A percentile compares a stretch with the other conserved stretches of the same genome.
Evolutionary conservation across 1,140 invertebrate genomes (phyloP).

Genomic region (Drosophila auraria): DNA sequence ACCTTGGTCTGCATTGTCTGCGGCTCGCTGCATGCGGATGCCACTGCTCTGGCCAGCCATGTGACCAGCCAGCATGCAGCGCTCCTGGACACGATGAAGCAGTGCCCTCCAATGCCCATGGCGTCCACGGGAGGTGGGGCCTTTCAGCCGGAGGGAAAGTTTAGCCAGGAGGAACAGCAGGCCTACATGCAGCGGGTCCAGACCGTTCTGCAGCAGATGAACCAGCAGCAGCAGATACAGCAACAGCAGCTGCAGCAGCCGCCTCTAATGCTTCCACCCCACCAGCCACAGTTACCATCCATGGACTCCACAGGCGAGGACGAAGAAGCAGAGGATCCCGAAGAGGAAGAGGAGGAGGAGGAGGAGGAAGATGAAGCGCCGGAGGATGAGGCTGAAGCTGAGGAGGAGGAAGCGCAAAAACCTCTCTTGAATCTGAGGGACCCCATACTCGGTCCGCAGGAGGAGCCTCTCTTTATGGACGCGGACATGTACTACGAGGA

Average conservation of each 20-base stretch:
- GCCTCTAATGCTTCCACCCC: not conserved
- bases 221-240: constrained; percentile 60
- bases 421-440: not conserved
- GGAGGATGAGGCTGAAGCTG: constrained; percentile 26
- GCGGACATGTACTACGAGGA: constrained; percentile 66
- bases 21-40: constrained; percentile 72
- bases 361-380: constrained; percentile 1
- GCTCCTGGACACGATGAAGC: constrained; percentile 71
- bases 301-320: constrained; percentile 72
- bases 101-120: constrained; percentile 20
- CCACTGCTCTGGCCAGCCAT: constrained; percentile 71
- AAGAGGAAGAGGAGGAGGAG: constrained; percentile 53
- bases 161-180: constrained; percentile 59
- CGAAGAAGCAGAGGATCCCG: constrained; percentile 32
- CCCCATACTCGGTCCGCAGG: constrained; percentile 26
- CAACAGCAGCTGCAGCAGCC: constrained; percentile 9
- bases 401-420: constrained; percentile 22
- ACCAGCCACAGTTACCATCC: constrained; percentile 20
- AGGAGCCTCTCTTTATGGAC: constrained; percentile 44
- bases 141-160: constrained; percentile 32
- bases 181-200: constrained; percentile 72
- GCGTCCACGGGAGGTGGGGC: not conserved
- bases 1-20: constrained; percentile 80
- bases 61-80: constrained; percentile 75
- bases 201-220: constrained; percentile 70